Evolutionary conservation across 2,113 vertebrate genomes (phyloP), one percentile per base, ranked within the genome.

Genomic region (Albula goreensis): DNA sequence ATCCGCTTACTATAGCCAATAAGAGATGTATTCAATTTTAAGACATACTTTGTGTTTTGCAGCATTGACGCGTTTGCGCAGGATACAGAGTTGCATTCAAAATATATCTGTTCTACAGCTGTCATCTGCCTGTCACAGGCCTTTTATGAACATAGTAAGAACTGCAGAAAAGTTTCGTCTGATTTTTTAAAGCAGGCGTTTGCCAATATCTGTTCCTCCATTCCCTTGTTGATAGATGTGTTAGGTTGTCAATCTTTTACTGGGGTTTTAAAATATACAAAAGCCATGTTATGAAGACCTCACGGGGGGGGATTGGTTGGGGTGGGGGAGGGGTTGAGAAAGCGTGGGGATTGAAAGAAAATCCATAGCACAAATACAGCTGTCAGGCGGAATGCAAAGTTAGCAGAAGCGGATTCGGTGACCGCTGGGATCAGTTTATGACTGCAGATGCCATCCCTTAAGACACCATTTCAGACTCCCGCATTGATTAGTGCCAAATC

Each of bases 351-450:
- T 87, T 95, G 94, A 96, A 94, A 94, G 94, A 95, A 95, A 96
- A 96, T 96, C 95, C 93, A 96, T 96, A 96, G 94, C 95, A 94
- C 93, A 95, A 95, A 95, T 94, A 95, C 94, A 96, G 94, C 95
- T 95, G 95, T 95, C 95, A 95, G 91, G 84, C 88, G 87, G 89
- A 86, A 90, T 87, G 92, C 94, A 81, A 92, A 93, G 90, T 94
- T 94, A 94, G 93, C 91, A 87, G 90, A 91, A 91, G 94, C 81
- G 50, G 82, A 92, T 87, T 81, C 85, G 86, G 90, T 87, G 88
- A 92, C 87, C 87, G 52, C 88, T 82, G 87, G 90, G 90, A 83
- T 89, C 66, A 81, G 79, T 52, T 82, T 82, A 41, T 85, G 63
- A 84, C 78, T 66, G 88, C 89, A 90, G 91, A 92, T 87, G 91